phyloP scores from a whole-genome alignment of 2,888 invertebrate genomes.

The Drosophila austrosaltans region DNA sequence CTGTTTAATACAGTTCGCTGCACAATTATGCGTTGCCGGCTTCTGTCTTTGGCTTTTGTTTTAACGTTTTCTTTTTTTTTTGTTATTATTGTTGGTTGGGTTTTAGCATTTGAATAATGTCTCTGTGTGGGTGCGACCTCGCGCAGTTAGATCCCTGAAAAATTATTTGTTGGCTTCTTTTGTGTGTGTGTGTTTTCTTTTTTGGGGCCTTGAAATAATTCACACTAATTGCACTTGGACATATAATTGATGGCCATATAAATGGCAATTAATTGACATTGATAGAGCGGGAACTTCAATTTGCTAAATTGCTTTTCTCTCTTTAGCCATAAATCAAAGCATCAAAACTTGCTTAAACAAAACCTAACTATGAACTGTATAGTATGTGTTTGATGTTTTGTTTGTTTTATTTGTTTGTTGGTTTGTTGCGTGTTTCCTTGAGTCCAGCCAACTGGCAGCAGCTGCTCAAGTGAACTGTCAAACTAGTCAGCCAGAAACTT shows the following conservation, averaged over 20 bases:
- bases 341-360: slow-evolving; percentile 32
- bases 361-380: slow-evolving; percentile 7
- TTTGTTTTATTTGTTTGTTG: slow-evolving; percentile 15
- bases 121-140: not conserved
- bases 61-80: not conserved
- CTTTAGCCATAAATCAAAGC: slow-evolving; percentile 66
- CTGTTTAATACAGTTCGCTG: slow-evolving; percentile 76
- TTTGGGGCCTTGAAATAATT: slow-evolving; percentile 11
- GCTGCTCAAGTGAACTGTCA: slow-evolving; percentile 35
- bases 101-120: slow-evolving; percentile 9
- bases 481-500: slow-evolving; percentile 62
- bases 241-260: slow-evolving; percentile 70
- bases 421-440: not conserved
- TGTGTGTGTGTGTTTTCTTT: not conserved
- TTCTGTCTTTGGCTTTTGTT: slow-evolving; percentile 51
- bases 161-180: slow-evolving; percentile 8
- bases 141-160: not conserved
- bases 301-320: slow-evolving; percentile 61
- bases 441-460: no score
- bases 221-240: slow-evolving; percentile 22
- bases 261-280: slow-evolving; percentile 73
- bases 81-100: not conserved
- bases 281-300: slow-evolving; percentile 51
- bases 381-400: slow-evolving; percentile 1
- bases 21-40: slow-evolving; percentile 63